Percentiles rank a stretch among this genome's conserved stretches.
Conservation (phyloP, 92 coral and sea anemone species). For the Blastomussa wellsi region DNA sequence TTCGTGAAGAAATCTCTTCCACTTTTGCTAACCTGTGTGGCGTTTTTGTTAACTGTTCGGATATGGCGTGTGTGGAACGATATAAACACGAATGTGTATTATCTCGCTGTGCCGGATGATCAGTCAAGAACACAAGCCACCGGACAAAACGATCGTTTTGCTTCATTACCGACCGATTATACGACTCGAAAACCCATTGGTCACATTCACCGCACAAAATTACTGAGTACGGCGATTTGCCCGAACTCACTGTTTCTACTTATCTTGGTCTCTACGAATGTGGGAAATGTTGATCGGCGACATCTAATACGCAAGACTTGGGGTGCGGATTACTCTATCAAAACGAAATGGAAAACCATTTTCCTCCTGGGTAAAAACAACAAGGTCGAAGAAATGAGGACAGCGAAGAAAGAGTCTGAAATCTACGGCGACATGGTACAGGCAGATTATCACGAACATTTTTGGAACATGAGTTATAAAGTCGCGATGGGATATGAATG, state of each 20-base stretch:
- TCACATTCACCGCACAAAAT: slow-evolving; percentile 29
- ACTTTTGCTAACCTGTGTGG: slow-evolving; percentile 27
- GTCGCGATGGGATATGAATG: slow-evolving; percentile 86
- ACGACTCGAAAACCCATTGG: neutral
- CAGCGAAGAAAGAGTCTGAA: slow-evolving; percentile 34
- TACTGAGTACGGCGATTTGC: slow-evolving; percentile 51
- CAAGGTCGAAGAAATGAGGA: slow-evolving; percentile 44
- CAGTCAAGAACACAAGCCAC: neutral
- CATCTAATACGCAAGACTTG: slow-evolving; percentile 64
- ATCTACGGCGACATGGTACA: slow-evolving; percentile 66
- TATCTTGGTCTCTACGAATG: slow-evolving; percentile 71
- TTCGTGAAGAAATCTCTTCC: slow-evolving; percentile 32
- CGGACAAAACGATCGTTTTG: neutral
- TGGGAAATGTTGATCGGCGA: slow-evolving; percentile 67
- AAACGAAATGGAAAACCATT: slow-evolving; percentile 60
- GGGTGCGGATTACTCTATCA: slow-evolving; percentile 58
- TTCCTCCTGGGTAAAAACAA: slow-evolving; percentile 62
- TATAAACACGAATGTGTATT: slow-evolving; percentile 9
- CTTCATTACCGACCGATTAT: neutral
- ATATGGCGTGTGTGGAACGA: slow-evolving; percentile 46
- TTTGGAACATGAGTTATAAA: slow-evolving; percentile 71
- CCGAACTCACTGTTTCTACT: slow-evolving; percentile 44
- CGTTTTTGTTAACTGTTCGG: slow-evolving; percentile 37
- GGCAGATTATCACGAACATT: slow-evolving; percentile 59
- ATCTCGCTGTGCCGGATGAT: neutral